These are phyloP conservation scores for Drosophila atripex DNA, from an alignment of 2,888 invertebrate genomes.

Conservation along the genomic window DNA sequence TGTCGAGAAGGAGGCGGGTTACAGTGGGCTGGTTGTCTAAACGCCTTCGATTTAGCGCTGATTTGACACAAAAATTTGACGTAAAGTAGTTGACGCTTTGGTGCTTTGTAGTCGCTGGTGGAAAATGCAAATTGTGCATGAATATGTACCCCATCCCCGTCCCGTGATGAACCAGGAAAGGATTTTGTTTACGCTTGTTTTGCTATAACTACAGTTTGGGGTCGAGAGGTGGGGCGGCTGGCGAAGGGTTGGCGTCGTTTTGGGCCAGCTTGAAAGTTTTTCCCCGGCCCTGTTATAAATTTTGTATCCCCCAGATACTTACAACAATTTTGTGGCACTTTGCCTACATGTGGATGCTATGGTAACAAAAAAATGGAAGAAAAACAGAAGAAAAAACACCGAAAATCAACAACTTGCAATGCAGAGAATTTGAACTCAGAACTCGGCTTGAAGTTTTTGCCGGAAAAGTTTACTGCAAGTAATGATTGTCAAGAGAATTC, in stretches of 20 bases:
- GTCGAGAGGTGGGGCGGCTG: slow-evolving; percentile 1
- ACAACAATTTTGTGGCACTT: slow-evolving; percentile 69
- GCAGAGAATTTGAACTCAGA: slow-evolving; percentile 23
- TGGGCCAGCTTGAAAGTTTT: slow-evolving; percentile 35
- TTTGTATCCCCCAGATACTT: slow-evolving; percentile 66
- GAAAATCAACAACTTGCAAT: slow-evolving; percentile 50
- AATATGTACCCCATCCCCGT: slow-evolving; percentile 27
- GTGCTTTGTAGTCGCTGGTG: slow-evolving; percentile 22
- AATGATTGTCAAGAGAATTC: slow-evolving; percentile 44
- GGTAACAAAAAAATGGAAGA: slow-evolving; percentile 50
- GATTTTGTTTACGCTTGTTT: slow-evolving; percentile 64
- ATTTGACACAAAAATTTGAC: slow-evolving; percentile 71
- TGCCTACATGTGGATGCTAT: slow-evolving; percentile 60
- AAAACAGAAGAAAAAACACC: slow-evolving; percentile 46
- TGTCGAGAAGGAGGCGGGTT: background rate
- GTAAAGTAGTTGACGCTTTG: slow-evolving; percentile 44
- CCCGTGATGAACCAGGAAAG: slow-evolving; percentile 20
- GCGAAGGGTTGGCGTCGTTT: slow-evolving; percentile 5
- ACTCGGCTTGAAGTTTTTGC: slow-evolving; percentile 14
- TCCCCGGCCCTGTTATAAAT: slow-evolving; percentile 62
- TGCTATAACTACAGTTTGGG: slow-evolving; percentile 61
- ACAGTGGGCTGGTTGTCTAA: slow-evolving; percentile 23
- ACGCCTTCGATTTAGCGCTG: slow-evolving; percentile 63
- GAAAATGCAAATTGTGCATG: slow-evolving; percentile 72
- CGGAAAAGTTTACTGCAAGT: slow-evolving; percentile 37